A percentile compares a stretch with the other conserved stretches of the same genome.
These are phyloP conservation scores for Lithobates sylvaticus DNA, from an alignment of 2,797 vertebrate genomes.

Conservation along the genomic window DNA sequence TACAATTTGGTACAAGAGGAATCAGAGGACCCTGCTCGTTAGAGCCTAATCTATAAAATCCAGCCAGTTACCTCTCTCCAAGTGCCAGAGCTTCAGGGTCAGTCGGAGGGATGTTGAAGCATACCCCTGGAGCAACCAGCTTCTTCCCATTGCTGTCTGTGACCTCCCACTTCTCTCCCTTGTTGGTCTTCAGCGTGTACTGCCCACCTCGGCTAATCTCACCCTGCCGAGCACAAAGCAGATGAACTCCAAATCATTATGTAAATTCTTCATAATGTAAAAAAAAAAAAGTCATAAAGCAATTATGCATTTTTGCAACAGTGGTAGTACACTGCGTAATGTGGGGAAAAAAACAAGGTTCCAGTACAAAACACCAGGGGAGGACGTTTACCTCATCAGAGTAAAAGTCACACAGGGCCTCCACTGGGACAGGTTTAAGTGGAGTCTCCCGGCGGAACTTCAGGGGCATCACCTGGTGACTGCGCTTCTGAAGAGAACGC, in stretches of 20 bases:
- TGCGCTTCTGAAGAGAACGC: conserved; percentile 84
- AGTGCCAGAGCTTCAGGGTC: conserved; percentile 82
- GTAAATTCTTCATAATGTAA: no score
- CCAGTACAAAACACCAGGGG: no score
- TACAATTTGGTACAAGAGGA: no score
- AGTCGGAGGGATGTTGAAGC: conserved; percentile 93
- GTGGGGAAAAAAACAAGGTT: no score
- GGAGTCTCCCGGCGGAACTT: conserved; percentile 82
- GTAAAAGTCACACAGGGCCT: conserved; percentile 93
- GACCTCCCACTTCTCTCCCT: conserved; percentile 86
- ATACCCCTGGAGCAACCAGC: conserved; percentile 85
- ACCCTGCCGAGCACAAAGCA: conserved; percentile 74
- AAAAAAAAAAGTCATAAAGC: no score
- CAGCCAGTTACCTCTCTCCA: conserved; percentile 80
- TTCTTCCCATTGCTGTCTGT: conserved; percentile 81
- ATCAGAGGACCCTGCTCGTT: no score
- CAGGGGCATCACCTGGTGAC: conserved; percentile 88
- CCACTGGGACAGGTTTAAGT: conserved; percentile 86
- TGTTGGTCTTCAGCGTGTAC: conserved; percentile 89
- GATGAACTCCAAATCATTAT: no score
- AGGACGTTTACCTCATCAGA: conserved; percentile 81
- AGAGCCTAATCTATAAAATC: neutral
- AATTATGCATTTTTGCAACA: no score
- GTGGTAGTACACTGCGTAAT: no score
- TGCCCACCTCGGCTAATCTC: conserved; percentile 84